Conservation (phyloP, 1,140 invertebrate genomes). For the Rhyacophila brunnea region DNA sequence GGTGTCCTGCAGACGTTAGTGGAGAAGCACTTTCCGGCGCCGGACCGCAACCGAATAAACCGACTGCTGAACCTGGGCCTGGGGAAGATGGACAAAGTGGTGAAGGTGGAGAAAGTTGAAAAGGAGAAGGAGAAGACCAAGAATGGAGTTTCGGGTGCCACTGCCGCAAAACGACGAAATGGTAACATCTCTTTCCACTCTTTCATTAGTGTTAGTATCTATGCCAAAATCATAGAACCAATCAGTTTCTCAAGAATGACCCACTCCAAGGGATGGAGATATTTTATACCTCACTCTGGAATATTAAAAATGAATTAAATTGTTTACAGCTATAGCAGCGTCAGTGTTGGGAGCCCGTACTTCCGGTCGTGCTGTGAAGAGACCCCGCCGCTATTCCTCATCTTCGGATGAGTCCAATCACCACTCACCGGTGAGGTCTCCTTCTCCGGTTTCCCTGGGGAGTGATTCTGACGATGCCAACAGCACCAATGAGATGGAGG, state of each 20-base stretch:
- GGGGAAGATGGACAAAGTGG: conserved; percentile 40
- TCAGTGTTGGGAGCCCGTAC: conserved; percentile 15
- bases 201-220: no score
- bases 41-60: conserved; percentile 82
- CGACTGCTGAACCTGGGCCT: conserved; percentile 74
- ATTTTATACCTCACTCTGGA: background rate
- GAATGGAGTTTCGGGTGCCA: conserved; percentile 52
- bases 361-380: conserved; percentile 59
- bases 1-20: conserved; percentile 93
- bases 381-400: conserved; percentile 63
- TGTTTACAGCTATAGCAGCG: background rate
- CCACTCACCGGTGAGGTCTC: conserved; percentile 47
- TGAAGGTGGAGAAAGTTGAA: conserved; percentile 38
- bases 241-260: no score
- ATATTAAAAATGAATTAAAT: no score
- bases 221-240: no score
- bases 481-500: conserved; percentile 60
- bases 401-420: conserved; percentile 56
- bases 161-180: conserved; percentile 29
- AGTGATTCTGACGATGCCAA: conserved; percentile 57
- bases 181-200: no score
- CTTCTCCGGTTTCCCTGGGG: conserved; percentile 9
- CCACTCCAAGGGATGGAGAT: background rate
- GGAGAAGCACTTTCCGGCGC: conserved; percentile 96
- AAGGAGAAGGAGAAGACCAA: conserved; percentile 38